Base-by-base conservation (phyloP, 2,113 vertebrate species). In the Silurus meridionalis region DNA sequence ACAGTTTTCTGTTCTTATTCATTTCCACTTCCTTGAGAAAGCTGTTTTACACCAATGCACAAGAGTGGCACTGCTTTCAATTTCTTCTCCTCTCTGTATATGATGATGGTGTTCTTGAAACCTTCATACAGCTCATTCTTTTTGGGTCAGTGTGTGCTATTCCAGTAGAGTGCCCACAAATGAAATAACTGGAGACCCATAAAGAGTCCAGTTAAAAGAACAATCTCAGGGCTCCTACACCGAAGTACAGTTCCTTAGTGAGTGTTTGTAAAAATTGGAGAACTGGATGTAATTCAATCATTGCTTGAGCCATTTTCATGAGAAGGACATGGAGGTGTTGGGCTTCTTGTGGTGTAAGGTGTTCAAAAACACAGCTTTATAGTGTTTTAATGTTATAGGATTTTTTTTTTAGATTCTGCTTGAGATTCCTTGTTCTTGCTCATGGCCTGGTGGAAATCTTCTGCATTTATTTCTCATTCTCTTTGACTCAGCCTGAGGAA, bases 71-170 rank as follows among this genome's bases (percentile, higher is more conserved):
- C 25, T 69, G 25, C 14, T 37, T 75, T 74, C 9, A 17, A 14
- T 75, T 74, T 87, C 58, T 83, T 71, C 14, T 21, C 14, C 53
- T 67, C 21, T n/a, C 19, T 37, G 9, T 67, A 37, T 9, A 85
- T 67, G 17, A 74, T 67, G 17, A 74, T 82, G 57, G n/a, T 83
- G 19, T 80, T 83, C 64, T 28, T 58, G 8, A 60, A 80, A 58
- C 28, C 11, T 83, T 79, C n/a, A 25, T 50, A 55, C 37, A 5
- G 23, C 66, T 66, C 55, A 74, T 74, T 37, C 25, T 21, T 75
- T 88, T 86, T 58, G 84, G 66, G 64, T 80, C 21, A 64, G n/a
- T 5, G 17, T 48, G 82, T 72, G 58, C 63, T 85, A 61, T 88
- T 69, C 67, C 74, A 85, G 81, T 81, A 77, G 63, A 67, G 77